Base-by-base conservation (phyloP, 2,888 invertebrate genomes). In the Ornithoptera alexandrae region DNA sequence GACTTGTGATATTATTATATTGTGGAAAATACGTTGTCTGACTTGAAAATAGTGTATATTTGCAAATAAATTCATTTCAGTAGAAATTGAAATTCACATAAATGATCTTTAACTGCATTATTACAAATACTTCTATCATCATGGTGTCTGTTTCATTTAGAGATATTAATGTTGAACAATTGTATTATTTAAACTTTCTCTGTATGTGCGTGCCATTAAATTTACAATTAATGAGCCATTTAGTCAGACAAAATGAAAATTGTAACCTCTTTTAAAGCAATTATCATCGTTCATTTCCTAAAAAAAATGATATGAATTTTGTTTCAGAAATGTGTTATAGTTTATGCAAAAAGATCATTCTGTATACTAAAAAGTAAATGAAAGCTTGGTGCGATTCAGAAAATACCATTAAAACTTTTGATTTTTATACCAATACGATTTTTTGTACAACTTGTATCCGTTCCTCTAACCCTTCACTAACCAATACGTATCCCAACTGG, bases 341-440 rank as follows among this genome's bases (percentile, higher is more conserved):
- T 89, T 90, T 86, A 84, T 86, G 90, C 87, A 90, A 70, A 66
- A 70, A 89, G 87, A 90, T 88, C 88, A 89, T 87, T 89, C 91
- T 91, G 92, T 92, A 90, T 92, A 92, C 90, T 92, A 90, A 92
- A 92, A 92, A 88, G 88, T 92, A 90, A 90, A 90, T 90, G 91
- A 89, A 92, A 90, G 92, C 92, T 92, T 92, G 92, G 92, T 92
- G 92, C 92, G 92, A 92, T 92, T 91, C 91, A 90, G 92, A 91
- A 92, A 92, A 92, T 91, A 92, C 92, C 92, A 92, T 92, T 92
- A 92, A 92, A 92, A 92, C 92, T 92, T 92, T 92, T 92, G 92
- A 92, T 92, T 92, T 92, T 92, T 92, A 92, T 92, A 92, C 92
- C 92, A 92, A 90, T 79, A 83, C 73, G 82, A 86, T 88, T 87